Conservation (phyloP, 2,797 vertebrate species). For the Rhabdophis nuchalis region DNA sequence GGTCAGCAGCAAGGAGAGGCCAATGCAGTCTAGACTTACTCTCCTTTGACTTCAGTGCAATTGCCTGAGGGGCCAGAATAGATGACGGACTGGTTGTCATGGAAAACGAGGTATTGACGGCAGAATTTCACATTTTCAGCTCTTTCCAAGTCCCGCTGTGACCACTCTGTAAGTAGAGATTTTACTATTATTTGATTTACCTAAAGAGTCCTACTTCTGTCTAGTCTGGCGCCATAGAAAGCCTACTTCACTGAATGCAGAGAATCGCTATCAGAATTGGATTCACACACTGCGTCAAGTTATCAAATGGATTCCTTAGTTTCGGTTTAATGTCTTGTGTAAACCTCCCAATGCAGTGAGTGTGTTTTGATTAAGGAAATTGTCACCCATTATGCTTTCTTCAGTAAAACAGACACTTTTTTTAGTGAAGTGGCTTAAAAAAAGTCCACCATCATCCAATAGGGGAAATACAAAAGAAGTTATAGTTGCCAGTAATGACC, state of each 20-base stretch:
- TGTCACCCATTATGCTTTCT: not conserved
- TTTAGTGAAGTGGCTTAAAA: not conserved
- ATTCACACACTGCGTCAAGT: not conserved
- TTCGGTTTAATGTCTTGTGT: not conserved
- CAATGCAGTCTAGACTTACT: constrained; percentile 75
- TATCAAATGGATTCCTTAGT: not conserved
- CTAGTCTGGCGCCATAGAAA: not conserved
- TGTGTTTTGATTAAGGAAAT: not conserved
- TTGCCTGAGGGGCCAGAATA: constrained; percentile 88
- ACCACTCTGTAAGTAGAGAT: constrained; percentile 81
- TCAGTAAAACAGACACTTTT: not conserved
- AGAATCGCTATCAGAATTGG: not conserved
- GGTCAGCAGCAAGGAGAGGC: not conserved
- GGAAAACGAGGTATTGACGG: constrained; percentile 92
- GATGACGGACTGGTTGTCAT: constrained; percentile 85
- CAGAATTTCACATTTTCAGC: constrained; percentile 90
- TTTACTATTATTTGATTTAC: not conserved
- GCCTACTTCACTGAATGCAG: not conserved
- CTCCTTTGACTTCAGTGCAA: constrained; percentile 91
- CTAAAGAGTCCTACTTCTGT: constrained; percentile 1
- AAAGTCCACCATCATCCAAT: not conserved
- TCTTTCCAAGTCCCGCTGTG: constrained; percentile 88
- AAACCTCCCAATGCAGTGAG: not conserved
- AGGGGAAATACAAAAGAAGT: not conserved
- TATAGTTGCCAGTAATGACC: not conserved